Conservation (phyloP, 1,140 invertebrate genomes). For the Drosophila trapezifrons region DNA sequence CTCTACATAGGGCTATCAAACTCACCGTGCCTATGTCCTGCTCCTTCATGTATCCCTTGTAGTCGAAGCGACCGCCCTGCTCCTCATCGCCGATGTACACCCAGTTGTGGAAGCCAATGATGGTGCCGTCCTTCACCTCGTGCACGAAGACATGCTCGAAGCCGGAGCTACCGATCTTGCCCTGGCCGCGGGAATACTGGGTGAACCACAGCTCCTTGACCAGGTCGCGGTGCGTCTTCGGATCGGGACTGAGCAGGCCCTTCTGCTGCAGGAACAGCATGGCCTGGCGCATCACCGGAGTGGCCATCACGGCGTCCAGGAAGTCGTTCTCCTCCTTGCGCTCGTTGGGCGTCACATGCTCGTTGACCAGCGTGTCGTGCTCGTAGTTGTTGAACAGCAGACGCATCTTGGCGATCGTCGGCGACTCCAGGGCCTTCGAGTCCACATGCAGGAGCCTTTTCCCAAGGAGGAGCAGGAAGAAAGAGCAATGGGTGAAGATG, state of each 20-base stretch:
- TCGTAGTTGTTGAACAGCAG: constrained; percentile 91
- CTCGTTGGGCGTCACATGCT: constrained; percentile 91
- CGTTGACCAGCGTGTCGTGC: constrained; percentile 89
- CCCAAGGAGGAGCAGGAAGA: too few relatives aligned
- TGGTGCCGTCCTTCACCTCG: constrained; percentile 91
- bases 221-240: constrained; percentile 89
- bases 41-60: constrained; percentile 92
- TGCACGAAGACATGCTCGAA: constrained; percentile 95
- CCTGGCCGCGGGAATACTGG: constrained; percentile 90
- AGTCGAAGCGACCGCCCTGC: constrained; percentile 87
- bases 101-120: constrained; percentile 95
- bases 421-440: constrained; percentile 75
- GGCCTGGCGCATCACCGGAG: constrained; percentile 89
- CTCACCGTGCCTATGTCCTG: constrained; percentile 89
- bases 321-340: constrained; percentile 90
- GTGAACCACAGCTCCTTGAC: constrained; percentile 92
- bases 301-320: constrained; percentile 90
- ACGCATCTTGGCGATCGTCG: constrained; percentile 88
- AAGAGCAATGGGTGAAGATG: too few relatives aligned
- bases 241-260: constrained; percentile 87
- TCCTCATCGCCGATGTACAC: constrained; percentile 93
- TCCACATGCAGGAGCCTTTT: constrained; percentile 65
- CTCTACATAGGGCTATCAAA: background rate
- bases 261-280: constrained; percentile 90
- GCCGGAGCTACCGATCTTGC: constrained; percentile 91